phyloP scores from a whole-genome alignment of 2,113 vertebrate genomes.

The Pluvianellus socialis region DNA sequence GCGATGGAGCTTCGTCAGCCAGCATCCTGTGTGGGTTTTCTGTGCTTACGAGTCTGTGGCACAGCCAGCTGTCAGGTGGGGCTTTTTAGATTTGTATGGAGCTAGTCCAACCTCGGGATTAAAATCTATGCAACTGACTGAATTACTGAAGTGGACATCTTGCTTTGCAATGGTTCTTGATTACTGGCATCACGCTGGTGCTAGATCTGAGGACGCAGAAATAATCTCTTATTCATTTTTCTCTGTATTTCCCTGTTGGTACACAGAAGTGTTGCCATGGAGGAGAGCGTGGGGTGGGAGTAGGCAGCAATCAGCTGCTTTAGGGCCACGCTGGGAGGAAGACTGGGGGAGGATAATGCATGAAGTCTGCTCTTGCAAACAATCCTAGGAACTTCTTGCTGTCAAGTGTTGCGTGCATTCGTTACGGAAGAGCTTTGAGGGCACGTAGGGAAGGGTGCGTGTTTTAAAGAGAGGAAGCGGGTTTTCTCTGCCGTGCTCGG shows the following conservation, averaged over 20 bases:
- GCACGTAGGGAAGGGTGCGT: neutral
- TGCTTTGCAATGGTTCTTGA: neutral
- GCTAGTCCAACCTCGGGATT: neutral
- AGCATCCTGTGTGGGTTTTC: neutral
- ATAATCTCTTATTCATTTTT: neutral
- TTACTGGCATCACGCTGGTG: neutral
- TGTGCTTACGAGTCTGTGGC: neutral
- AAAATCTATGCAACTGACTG: fast-evolving
- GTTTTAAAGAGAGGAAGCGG: fast-evolving
- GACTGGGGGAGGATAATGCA: neutral
- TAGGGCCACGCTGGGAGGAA: neutral
- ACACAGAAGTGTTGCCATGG: conserved; percentile 34
- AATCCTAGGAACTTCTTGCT: neutral
- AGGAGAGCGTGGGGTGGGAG: conserved; percentile 48
- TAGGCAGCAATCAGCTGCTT: conserved; percentile 41
- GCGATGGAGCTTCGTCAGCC: neutral
- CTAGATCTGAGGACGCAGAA: neutral
- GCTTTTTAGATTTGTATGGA: neutral
- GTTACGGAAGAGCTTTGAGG: neutral
- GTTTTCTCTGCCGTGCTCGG: fast-evolving
- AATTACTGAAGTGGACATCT: neutral
- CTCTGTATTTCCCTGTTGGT: neutral
- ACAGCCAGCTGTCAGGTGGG: neutral
- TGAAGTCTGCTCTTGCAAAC: neutral
- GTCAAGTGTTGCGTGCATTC: fast-evolving